Evolutionary conservation across 2,888 invertebrate species (phyloP), one percentile per base, ranked within the genome.

Genomic region (Petrolisthes manimaculis): DNA sequence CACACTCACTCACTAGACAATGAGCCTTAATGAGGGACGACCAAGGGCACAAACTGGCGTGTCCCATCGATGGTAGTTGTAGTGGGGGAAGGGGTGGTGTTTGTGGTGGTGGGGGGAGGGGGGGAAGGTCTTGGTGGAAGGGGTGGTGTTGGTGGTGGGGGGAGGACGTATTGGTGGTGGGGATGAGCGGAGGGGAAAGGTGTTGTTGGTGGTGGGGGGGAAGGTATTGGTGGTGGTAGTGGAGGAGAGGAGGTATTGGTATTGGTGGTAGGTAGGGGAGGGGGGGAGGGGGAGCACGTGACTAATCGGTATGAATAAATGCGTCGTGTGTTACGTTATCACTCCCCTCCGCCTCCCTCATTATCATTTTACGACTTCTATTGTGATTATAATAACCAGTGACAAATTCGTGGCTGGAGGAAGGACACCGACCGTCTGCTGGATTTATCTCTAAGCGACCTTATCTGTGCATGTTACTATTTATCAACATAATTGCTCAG

Each of bases 381-480:
- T 86, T 86, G 86, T 86, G 83, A 86, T 86, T 86, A 69, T 86
- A 83, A 86, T 86, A 77, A 75, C 86, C 69, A 86, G 56, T 86
- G 86, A 86, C 86, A 86, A 86, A 86, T 86, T 86, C 86, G 53
- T 77, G 86, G 77, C 77, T 86, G 67, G 78, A 83, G 56, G 83
- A 83, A 71, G 71, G 83, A 83, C 71, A 83, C 83, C 71, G 53
- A 83, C 69, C 53, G 83, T 83, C 83, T 83, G 21, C 69, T 83
- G 67, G 83, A 83, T 37, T 37, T 37, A 37, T 37, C 37, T 37
- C 37, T 37, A 37, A 37, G 37, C 37, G 37, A 37, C 37, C 37
- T 83, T 83, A 83, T 83, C 84, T 77, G 24, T 12, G 74, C 77
- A 56, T 86, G 86, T 86, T 86, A 86, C 82, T 75, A 86, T 86